Base-by-base conservation (phyloP, 2,797 vertebrate species). In the Melanotaenia boesemani region DNA sequence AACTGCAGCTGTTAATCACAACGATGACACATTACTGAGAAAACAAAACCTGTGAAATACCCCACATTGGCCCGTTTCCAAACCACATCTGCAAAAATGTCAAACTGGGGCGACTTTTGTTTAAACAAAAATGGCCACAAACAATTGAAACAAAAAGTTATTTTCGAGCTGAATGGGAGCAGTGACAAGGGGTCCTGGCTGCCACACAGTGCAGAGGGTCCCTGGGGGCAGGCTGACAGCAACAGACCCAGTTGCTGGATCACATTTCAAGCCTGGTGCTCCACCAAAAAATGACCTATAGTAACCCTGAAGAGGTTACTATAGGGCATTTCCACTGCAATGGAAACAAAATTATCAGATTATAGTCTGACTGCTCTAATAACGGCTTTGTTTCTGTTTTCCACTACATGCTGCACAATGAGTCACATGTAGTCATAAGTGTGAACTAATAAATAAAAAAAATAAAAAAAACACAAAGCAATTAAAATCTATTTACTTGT, bases 261-360 rank as follows among this genome's bases (percentile, higher is more conserved):
- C 92, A 82, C 85, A 92, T 94, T 93, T 94, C 93, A 87, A 91
- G 87, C 85, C 69, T 76, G 91, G 63, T 84, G 77, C 63, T 73
- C 74, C 77, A 65, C 86, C 75, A 81, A 56, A 26, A 32, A 84
- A 92, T 82, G 96, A 97, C 95, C 97, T 96, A 79, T 59, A 98
- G 95, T 98, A 98, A 98, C 96, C 96, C 94, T 63, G 36, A 34
- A 66, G 79, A 88, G 97, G 97, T 99, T 99, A 99, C 96, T 97
- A 90, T 76, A 93, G 96, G 96, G 78, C 97, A 94, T 81, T 86
- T 81, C 26, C 32, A 67, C 82, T 88, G 83, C 72, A 76, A 5
- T 44, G 61, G 55, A 81, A 81, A 82, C 60, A 75, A 71, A 79
- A 26, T 41, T 52, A 83, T 77, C 65, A 80, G 58, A 77, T 90